Evolutionary conservation across 2,888 invertebrate genomes (phyloP).

Genomic region (Cephus sareptanus): DNA sequence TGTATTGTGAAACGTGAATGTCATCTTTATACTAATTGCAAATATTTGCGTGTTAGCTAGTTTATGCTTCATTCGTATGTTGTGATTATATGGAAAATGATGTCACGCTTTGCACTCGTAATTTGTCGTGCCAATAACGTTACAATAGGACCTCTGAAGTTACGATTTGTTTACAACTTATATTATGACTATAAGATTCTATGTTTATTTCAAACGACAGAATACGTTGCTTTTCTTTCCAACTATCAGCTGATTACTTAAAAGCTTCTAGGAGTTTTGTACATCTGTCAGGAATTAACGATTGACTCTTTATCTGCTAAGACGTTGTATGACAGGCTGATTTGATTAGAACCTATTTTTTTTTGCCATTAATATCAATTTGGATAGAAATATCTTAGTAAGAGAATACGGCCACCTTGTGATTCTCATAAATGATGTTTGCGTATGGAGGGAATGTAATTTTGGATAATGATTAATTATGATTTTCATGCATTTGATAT

Average conservation of each 20-base stretch:
- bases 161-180: background rate
- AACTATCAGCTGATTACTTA: background rate
- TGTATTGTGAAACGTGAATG: background rate
- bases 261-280: background rate
- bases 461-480: too few relatives aligned
- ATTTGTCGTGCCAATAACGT: background rate
- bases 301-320: background rate
- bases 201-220: background rate
- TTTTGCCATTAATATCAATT: background rate
- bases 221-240: background rate
- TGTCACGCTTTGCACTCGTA: background rate
- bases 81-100: background rate
- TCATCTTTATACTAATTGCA: background rate
- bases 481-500: too few relatives aligned
- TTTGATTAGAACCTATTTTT: background rate
- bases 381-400: background rate
- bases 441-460: background rate
- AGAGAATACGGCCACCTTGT: background rate
- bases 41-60: background rate
- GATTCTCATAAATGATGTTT: background rate
- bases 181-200: background rate
- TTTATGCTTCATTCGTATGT: background rate
- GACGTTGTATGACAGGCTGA: background rate
- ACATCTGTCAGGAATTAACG: background rate
- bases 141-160: background rate